Evolutionary conservation across 2,888 invertebrate species (phyloP).

Genomic region (Exephanes ischioxanthus): DNA sequence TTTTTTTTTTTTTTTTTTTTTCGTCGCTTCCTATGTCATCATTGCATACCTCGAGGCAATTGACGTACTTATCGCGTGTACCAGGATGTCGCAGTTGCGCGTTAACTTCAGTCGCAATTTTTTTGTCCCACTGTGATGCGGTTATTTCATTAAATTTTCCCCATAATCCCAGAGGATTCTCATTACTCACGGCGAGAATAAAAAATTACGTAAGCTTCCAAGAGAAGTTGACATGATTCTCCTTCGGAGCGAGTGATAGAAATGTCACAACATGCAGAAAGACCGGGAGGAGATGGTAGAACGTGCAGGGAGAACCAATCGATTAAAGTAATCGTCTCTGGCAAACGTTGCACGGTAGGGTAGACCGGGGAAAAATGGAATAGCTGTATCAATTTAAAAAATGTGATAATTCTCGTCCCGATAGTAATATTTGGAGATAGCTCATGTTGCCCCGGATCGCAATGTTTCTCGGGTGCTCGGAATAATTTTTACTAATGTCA

Average conservation of each 20-base stretch:
- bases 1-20: slow-evolving; percentile 26
- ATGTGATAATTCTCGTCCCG: too few species aligned
- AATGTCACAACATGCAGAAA: slow-evolving; percentile 6
- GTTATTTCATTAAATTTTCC: slow-evolving; percentile 19
- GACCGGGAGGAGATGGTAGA: slow-evolving; percentile 24
- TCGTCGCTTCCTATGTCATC: neutral
- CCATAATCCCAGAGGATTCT: neutral
- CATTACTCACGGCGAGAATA: neutral
- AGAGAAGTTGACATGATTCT: neutral
- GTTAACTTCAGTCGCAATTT: slow-evolving; percentile 13
- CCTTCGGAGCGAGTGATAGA: neutral
- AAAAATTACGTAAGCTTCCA: neutral
- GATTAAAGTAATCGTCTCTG: slow-evolving; percentile 41
- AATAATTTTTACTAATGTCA: too few species aligned
- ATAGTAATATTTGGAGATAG: too few species aligned
- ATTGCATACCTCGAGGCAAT: slow-evolving; percentile 25
- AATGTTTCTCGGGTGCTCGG: too few species aligned
- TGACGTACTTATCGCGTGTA: neutral
- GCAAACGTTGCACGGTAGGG: neutral
- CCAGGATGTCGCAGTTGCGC: neutral
- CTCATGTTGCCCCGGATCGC: too few species aligned
- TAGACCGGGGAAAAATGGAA: too few species aligned
- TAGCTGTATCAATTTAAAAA: too few species aligned
- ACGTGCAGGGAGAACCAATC: slow-evolving; percentile 22
- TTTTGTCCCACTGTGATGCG: neutral